phyloP scores from a whole-genome alignment of 2,797 vertebrate species.

The Notolabrus celidotus region DNA sequence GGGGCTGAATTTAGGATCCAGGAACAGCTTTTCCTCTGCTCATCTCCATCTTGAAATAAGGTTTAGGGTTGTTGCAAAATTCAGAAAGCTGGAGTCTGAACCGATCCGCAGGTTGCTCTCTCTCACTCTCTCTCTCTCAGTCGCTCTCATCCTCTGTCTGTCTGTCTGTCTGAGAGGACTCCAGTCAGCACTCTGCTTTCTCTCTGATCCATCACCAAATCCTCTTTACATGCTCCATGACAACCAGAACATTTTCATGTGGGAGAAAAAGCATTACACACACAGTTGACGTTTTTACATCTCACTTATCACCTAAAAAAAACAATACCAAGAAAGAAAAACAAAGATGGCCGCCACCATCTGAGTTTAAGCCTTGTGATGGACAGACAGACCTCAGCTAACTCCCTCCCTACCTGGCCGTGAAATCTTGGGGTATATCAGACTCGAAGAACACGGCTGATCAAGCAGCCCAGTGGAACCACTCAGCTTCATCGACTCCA shows the following conservation, averaged over 20 bases:
- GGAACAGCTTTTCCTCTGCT: too few relatives aligned
- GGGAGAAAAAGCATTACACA: background rate
- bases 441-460: too few relatives aligned
- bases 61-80: too few relatives aligned
- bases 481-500: too few relatives aligned
- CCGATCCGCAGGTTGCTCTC: too few relatives aligned
- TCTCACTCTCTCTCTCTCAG: background rate
- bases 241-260: conserved; percentile 4
- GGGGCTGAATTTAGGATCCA: background rate
- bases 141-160: conserved; percentile 13
- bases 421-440: too few relatives aligned
- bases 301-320: background rate
- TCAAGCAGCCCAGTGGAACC: too few relatives aligned
- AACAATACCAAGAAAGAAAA: background rate
- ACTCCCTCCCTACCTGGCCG: too few relatives aligned
- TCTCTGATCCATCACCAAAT: conserved; percentile 29
- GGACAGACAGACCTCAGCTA: too few relatives aligned
- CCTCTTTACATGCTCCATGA: conserved; percentile 12
- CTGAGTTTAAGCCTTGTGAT: too few relatives aligned
- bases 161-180: background rate
- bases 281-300: background rate
- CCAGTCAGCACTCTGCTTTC: background rate
- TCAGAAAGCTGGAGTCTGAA: background rate
- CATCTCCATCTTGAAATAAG: too few relatives aligned
- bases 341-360: background rate